Base-by-base conservation (phyloP, 2,797 vertebrate species). In the Nyctibius grandis region DNA sequence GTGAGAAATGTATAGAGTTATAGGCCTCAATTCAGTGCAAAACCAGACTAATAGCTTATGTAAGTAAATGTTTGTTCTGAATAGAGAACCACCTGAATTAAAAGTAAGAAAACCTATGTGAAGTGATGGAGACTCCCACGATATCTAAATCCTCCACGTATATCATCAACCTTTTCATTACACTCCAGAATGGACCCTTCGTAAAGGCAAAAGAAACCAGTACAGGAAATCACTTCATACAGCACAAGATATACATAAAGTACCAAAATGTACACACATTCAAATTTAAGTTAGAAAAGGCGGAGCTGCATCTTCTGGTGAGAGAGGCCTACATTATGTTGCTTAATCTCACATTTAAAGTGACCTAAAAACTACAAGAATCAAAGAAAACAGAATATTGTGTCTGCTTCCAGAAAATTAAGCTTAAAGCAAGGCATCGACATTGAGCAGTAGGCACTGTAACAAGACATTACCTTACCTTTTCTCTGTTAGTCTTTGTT, bases 21-120 rank as follows among this genome's bases (percentile, higher is more conserved):
- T 56, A 95, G 94, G 94, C 94, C 95, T 96, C 88, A 85, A 57
- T 94, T 94, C 95, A 97, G 94, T 97, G 96, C 95, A 97, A 96
- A 96, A 96, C 2, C 94, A 93, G 94, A 92, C 90, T 69, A 93
- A 94, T 91, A 96, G 96, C 96, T 97, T 95, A 93, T 88, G 88
- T 88, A 91, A 95, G 91, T 91, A 94, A 83, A 92, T 93, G 84
- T 82, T 94, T 95, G 95, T 95, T 94, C 95, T 77, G 89, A 95
- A 93, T 11, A 97, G 93, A 97, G 92, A 97, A 96, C 70, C 64
- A 96, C 91, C 95, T 95, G 93, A 96, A 96, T 95, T 95, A 94
- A 93, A 96, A 97, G 68, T 86, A 93, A 91, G 92, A 95, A 96
- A 85, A 91, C 38, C 93, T 81, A 88, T 63, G 94, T 84, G 80